These are phyloP conservation scores for Creontiades dilutus DNA, from an alignment of 2,888 invertebrate genomes.

Conservation along the genomic window DNA sequence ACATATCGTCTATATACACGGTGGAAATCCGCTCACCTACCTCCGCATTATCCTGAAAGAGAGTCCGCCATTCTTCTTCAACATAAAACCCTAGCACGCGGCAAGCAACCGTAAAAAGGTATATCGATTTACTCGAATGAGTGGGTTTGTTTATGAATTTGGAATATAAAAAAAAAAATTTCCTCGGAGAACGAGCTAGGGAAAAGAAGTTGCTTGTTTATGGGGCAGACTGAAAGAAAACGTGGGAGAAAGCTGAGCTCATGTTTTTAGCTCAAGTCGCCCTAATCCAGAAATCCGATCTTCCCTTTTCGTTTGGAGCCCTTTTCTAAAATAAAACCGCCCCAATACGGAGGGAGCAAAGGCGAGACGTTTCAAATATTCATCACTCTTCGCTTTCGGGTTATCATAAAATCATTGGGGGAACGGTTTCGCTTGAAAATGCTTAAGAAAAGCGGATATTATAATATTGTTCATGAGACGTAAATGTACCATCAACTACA, in stretches of 20 bases:
- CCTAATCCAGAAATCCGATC: slow-evolving; percentile 37
- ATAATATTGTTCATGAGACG: too few relatives aligned
- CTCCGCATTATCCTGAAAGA: too few relatives aligned
- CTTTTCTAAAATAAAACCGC: slow-evolving; percentile 8
- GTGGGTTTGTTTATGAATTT: neutral
- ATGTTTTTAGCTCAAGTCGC: slow-evolving; percentile 18
- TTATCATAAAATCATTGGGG: neutral
- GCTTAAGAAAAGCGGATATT: too few relatives aligned
- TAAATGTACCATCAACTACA: too few relatives aligned
- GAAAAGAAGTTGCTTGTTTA: slow-evolving; percentile 1
- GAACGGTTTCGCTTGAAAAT: too few relatives aligned
- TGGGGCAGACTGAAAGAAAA: neutral
- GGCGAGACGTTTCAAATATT: neutral
- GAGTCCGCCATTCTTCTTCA: too few relatives aligned
- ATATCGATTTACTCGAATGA: slow-evolving; percentile 27
- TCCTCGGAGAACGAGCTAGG: neutral
- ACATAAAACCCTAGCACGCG: too few relatives aligned
- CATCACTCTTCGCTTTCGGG: neutral
- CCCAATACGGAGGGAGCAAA: neutral
- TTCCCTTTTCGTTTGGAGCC: neutral
- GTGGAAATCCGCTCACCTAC: too few relatives aligned
- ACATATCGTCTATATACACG: too few relatives aligned
- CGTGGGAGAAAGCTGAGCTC: slow-evolving; percentile 1
- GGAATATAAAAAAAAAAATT: neutral
- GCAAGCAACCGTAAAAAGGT: neutral